phyloP scores from a whole-genome alignment of 2,113 vertebrate genomes.

The Girardinichthys multiradiatus region DNA sequence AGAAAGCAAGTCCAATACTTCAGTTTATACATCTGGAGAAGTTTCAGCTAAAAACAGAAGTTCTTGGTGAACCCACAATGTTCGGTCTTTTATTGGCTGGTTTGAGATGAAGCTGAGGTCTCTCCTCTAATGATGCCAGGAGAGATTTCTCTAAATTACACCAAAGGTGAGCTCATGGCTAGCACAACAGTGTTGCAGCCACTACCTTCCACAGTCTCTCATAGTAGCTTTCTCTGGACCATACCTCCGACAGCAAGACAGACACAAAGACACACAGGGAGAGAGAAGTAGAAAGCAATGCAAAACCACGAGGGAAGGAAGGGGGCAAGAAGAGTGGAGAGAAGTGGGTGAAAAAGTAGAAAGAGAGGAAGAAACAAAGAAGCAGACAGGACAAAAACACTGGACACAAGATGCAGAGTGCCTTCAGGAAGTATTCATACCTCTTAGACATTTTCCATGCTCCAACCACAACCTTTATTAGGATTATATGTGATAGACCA shows the following conservation, averaged over 20 bases:
- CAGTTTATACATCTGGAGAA: not conserved
- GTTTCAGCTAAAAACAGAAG: slow-evolving; percentile 55
- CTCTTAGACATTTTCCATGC: not conserved
- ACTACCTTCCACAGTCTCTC: slow-evolving; percentile 82
- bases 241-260: slow-evolving; percentile 75
- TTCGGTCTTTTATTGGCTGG: slow-evolving; percentile 37
- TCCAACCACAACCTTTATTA: not conserved
- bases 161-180: slow-evolving; percentile 38
- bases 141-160: slow-evolving; percentile 8
- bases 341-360: not conserved
- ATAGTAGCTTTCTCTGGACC: slow-evolving; percentile 78
- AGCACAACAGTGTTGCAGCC: slow-evolving; percentile 35
- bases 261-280: slow-evolving; percentile 65
- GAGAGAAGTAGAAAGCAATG: slow-evolving; percentile 46
- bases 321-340: slow-evolving; percentile 2
- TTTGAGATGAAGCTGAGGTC: slow-evolving; percentile 42
- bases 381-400: slow-evolving; percentile 61
- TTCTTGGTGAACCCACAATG: slow-evolving; percentile 60
- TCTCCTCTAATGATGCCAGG: slow-evolving; percentile 18
- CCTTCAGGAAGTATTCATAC: not conserved
- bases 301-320: slow-evolving; percentile 24
- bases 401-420: slow-evolving; percentile 50
- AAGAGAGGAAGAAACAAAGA: slow-evolving; percentile 40
- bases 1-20: not conserved
- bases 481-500: not conserved